Evolutionary conservation across 2,113 vertebrate species (phyloP).

Genomic region (Ascaphus truei): DNA sequence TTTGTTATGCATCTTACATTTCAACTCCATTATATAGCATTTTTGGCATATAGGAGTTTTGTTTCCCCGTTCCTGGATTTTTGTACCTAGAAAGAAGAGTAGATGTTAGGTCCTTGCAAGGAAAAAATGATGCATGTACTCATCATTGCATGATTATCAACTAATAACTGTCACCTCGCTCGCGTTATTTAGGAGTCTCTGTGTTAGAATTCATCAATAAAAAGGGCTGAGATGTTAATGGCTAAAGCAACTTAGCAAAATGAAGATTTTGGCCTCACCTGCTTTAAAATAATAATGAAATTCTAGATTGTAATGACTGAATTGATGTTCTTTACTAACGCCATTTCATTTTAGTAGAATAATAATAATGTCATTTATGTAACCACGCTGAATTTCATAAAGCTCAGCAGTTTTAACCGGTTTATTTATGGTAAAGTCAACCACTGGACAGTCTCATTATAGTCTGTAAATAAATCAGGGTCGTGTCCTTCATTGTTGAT

Average conservation of each 20-base stretch:
- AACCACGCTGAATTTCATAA: constrained; percentile 53
- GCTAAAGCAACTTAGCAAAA: constrained; percentile 25
- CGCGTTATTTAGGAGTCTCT: constrained; percentile 18
- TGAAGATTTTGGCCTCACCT: constrained; percentile 34
- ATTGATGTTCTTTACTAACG: constrained; percentile 53
- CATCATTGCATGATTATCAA: constrained; percentile 25
- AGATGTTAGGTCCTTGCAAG: not conserved
- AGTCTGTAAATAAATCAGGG: constrained; percentile 74
- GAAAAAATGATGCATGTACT: not conserved
- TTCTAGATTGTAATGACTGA: constrained; percentile 39
- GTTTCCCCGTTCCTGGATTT: not conserved
- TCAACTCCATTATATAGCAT: too few species aligned
- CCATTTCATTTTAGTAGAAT: constrained; percentile 66
- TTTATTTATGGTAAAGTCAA: constrained; percentile 81
- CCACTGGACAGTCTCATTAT: constrained; percentile 75
- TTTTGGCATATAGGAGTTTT: too few species aligned
- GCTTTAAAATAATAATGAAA: constrained; percentile 35
- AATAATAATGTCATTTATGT: constrained; percentile 62
- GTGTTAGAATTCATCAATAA: constrained; percentile 9
- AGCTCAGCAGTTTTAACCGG: constrained; percentile 65
- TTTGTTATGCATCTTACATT: too few species aligned
- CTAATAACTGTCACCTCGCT: constrained; percentile 20
- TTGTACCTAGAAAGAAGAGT: not conserved
- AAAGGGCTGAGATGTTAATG: constrained; percentile 18
- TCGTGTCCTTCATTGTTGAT: constrained; percentile 77